Evolutionary conservation across 2,113 vertebrate species (phyloP).

Genomic region (Paramormyrops kingsleyae): DNA sequence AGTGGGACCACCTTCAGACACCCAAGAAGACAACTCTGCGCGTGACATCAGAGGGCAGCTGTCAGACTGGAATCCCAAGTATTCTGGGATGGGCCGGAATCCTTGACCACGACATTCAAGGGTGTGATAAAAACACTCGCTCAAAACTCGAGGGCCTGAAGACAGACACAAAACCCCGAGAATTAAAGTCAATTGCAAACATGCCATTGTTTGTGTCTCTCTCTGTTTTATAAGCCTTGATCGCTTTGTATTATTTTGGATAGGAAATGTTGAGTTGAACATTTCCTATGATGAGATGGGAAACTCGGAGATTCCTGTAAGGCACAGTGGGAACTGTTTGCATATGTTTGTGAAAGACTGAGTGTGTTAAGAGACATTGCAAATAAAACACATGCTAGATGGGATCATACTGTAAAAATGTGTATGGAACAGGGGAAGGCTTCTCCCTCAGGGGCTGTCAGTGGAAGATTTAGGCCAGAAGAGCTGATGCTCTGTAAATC

Average conservation of each 20-base stretch:
- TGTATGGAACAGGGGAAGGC: not conserved
- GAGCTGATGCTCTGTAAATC: not conserved
- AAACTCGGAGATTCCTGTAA: not conserved
- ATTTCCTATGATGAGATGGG: not conserved
- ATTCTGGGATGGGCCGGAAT: not conserved
- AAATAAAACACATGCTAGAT: not conserved
- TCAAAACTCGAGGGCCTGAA: not conserved
- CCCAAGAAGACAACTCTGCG: not conserved
- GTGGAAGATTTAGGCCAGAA: not conserved
- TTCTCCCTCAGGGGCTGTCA: not conserved
- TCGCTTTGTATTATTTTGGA: not conserved
- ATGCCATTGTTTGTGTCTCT: not conserved
- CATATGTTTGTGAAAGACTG: not conserved
- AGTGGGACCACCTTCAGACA: not conserved
- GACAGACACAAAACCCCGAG: not conserved
- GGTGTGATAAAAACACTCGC: not conserved
- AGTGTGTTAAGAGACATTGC: not conserved
- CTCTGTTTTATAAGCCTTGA: not conserved
- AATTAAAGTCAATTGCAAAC: not conserved
- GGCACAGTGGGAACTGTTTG: not conserved
- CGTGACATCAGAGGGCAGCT: not conserved
- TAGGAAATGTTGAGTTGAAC: not conserved
- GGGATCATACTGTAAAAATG: not conserved
- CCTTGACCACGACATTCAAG: not conserved
- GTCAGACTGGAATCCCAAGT: not conserved